These are phyloP conservation scores for Lithobates sylvaticus DNA, from an alignment of 2,797 vertebrate genomes.

Conservation along the genomic window DNA sequence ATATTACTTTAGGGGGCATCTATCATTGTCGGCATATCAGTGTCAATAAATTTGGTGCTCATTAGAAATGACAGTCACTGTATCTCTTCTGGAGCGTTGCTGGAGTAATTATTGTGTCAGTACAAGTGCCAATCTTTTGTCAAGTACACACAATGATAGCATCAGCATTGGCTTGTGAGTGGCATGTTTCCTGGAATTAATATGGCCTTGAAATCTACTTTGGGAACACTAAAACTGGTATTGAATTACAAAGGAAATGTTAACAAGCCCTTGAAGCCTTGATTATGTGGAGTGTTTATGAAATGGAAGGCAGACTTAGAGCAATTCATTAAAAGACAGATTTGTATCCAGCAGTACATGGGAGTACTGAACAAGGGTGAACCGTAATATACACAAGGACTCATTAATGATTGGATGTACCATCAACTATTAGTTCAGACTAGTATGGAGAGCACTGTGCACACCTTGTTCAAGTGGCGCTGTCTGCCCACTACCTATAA, in stretches of 20 bases:
- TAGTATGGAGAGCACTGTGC: not conserved
- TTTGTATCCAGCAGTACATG: slow-evolving; percentile 10
- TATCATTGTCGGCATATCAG: slow-evolving; percentile 33
- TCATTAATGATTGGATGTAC: not conserved
- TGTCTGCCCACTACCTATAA: slow-evolving; percentile 4
- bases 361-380: slow-evolving; percentile 13
- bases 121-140: slow-evolving; percentile 48
- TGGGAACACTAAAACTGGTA: slow-evolving; percentile 55
- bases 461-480: not conserved
- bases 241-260: slow-evolving; percentile 52
- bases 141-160: slow-evolving; percentile 47
- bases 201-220: slow-evolving; percentile 45
- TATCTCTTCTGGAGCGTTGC: slow-evolving; percentile 14
- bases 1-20: slow-evolving; percentile 31
- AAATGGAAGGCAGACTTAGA: slow-evolving; percentile 41
- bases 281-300: slow-evolving; percentile 51
- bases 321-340: slow-evolving; percentile 34
- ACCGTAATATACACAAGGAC: slow-evolving; percentile 6
- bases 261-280: slow-evolving; percentile 48
- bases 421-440: not conserved
- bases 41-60: slow-evolving; percentile 52
- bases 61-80: slow-evolving; percentile 40
- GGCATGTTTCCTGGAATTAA: slow-evolving; percentile 53
- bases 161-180: slow-evolving; percentile 29
- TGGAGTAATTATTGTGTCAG: slow-evolving; percentile 51